These are phyloP conservation scores for Branchellion lobata DNA, from an alignment of 2,888 invertebrate species.

Conservation along the genomic window DNA sequence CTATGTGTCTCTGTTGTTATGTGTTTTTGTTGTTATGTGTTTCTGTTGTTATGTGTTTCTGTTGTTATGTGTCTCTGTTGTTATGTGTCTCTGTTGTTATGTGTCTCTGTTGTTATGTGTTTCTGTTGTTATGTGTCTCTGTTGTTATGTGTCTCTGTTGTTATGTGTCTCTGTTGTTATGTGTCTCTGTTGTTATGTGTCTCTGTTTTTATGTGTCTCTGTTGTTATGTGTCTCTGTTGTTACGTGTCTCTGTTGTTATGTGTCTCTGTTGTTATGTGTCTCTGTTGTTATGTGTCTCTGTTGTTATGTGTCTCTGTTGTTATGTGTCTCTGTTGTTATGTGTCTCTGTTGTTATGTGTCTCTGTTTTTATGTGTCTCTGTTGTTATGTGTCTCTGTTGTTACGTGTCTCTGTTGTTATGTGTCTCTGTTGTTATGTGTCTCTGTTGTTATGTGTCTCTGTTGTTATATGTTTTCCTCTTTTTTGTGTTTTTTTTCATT, in stretches of 20 bases:
- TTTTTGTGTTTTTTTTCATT: neutral
- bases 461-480: neutral
- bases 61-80: neutral
- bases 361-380: neutral
- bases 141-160: neutral
- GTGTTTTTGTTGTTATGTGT: neutral
- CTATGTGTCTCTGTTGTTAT: neutral
- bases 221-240: neutral
- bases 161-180: neutral
- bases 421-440: neutral
- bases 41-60: too few species aligned
- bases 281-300: neutral
- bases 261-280: neutral
- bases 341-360: neutral
- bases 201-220: neutral
- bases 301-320: neutral
- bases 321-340: neutral
- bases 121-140: neutral
- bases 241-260: neutral
- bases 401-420: neutral
- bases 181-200: neutral
- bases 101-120: neutral
- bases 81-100: constrained; percentile 12
- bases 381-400: neutral
- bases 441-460: neutral